These are phyloP conservation scores for Tauraco hartlaubi DNA, from an alignment of 2,797 vertebrate species.

Conservation along the genomic window DNA sequence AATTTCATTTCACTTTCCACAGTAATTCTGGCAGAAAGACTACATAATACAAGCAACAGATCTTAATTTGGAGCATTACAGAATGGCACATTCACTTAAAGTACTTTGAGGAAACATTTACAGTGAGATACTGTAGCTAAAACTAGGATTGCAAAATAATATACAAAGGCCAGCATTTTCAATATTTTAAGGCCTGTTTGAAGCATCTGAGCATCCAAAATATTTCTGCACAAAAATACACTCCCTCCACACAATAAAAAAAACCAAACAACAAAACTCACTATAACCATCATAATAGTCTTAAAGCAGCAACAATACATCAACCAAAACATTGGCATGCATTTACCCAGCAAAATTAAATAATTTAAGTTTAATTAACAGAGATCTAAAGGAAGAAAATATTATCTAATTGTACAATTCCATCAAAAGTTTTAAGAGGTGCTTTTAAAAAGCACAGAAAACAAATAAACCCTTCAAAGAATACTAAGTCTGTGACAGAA, in stretches of 20 bases:
- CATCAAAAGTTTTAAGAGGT: conserved; percentile 29
- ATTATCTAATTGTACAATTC: not conserved
- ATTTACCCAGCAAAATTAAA: not conserved
- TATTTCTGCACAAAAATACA: not conserved
- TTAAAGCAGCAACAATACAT: not conserved
- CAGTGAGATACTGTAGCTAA: not conserved
- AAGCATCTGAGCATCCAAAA: not conserved
- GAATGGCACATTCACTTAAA: not conserved
- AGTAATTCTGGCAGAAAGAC: not conserved
- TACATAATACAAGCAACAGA: not conserved
- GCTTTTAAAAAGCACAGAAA: conserved; percentile 40
- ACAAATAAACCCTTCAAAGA: conserved; percentile 26
- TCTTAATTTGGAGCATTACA: not conserved
- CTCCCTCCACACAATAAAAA: not conserved
- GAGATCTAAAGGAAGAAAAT: conserved; percentile 6
- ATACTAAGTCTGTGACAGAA: conserved; percentile 22
- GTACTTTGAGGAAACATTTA: not conserved
- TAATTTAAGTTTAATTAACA: not conserved
- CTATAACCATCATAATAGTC: not conserved
- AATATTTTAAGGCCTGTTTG: not conserved
- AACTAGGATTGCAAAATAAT: not conserved
- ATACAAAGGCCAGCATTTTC: not conserved
- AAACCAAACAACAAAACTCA: not conserved
- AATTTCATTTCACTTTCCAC: not conserved
- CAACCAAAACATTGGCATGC: not conserved